Evolutionary conservation across 2,113 vertebrate species (phyloP).

Genomic region (Anser cygnoides): DNA sequence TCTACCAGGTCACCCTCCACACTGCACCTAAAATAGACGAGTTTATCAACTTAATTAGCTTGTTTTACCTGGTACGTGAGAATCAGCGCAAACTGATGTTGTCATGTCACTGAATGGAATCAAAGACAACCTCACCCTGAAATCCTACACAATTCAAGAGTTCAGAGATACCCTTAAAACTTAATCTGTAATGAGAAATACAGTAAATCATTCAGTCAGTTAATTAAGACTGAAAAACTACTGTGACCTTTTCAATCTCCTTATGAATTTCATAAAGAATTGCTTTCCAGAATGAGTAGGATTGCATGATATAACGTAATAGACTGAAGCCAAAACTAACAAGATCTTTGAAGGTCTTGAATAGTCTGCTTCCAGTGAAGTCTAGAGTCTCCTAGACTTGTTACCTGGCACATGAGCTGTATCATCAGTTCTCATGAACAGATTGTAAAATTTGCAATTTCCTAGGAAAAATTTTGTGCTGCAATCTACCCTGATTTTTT

Average conservation of each 20-base stretch:
- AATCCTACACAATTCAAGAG: neutral
- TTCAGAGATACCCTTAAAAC: neutral
- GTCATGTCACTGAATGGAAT: neutral
- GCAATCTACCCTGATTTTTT: slow-evolving; percentile 61
- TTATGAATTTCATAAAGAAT: slow-evolving; percentile 49
- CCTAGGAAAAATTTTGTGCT: slow-evolving; percentile 66
- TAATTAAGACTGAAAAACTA: slow-evolving; percentile 55
- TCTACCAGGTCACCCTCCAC: neutral
- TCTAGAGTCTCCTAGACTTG: slow-evolving; percentile 64
- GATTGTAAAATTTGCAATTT: slow-evolving; percentile 72
- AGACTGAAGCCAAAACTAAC: slow-evolving; percentile 60
- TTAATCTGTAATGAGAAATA: slow-evolving; percentile 1
- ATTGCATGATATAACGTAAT: slow-evolving; percentile 34
- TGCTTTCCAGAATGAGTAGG: slow-evolving; percentile 48
- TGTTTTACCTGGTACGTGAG: neutral
- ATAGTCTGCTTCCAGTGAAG: slow-evolving; percentile 43
- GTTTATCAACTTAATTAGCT: neutral
- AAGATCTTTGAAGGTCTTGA: slow-evolving; percentile 68
- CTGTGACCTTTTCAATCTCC: slow-evolving; percentile 64
- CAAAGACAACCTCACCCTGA: neutral
- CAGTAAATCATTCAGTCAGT: slow-evolving; percentile 25
- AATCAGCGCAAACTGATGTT: neutral
- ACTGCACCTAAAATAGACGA: neutral
- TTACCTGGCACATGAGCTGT: slow-evolving; percentile 54
- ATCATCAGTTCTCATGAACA: slow-evolving; percentile 60